These are phyloP conservation scores for Spermophilus dauricus DNA, from an alignment of 2,113 vertebrate species.

Conservation along the genomic window DNA sequence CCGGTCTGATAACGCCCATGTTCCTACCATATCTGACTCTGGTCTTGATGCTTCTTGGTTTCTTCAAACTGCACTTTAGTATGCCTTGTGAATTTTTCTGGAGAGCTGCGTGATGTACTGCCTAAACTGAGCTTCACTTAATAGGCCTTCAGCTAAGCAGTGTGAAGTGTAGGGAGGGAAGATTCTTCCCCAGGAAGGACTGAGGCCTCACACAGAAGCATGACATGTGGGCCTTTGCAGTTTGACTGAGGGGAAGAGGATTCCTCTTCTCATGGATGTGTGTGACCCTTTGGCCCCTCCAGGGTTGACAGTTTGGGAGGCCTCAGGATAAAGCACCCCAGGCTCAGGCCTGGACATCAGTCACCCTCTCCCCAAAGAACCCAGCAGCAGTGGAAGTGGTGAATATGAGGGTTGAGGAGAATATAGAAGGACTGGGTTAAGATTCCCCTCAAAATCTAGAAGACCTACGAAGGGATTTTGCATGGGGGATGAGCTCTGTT, in stretches of 20 bases:
- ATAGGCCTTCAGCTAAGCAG: neutral
- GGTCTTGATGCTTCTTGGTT: neutral
- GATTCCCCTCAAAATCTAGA: neutral
- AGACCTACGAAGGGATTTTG: neutral
- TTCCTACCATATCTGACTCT: neutral
- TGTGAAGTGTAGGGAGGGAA: neutral
- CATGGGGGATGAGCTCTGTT: neutral
- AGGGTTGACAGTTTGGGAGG: neutral
- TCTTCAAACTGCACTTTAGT: neutral
- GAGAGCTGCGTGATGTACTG: neutral
- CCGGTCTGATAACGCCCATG: neutral
- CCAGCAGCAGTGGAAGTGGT: neutral
- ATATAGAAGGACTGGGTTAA: too few relatives aligned
- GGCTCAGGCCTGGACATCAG: too few relatives aligned
- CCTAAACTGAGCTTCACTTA: neutral
- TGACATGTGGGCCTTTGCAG: neutral
- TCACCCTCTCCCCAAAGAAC: neutral
- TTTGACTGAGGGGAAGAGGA: rapidly evolving
- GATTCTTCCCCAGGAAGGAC: neutral
- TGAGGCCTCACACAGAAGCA: neutral
- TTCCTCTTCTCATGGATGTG: neutral
- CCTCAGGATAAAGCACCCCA: neutral
- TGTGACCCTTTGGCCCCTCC: neutral
- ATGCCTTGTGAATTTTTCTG: neutral
- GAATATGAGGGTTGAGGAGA: neutral